Percentiles rank a stretch among this genome's conserved stretches.
These are phyloP conservation scores for Cranoglanis bouderius DNA, from an alignment of 2,113 vertebrate genomes.

Conservation along the genomic window DNA sequence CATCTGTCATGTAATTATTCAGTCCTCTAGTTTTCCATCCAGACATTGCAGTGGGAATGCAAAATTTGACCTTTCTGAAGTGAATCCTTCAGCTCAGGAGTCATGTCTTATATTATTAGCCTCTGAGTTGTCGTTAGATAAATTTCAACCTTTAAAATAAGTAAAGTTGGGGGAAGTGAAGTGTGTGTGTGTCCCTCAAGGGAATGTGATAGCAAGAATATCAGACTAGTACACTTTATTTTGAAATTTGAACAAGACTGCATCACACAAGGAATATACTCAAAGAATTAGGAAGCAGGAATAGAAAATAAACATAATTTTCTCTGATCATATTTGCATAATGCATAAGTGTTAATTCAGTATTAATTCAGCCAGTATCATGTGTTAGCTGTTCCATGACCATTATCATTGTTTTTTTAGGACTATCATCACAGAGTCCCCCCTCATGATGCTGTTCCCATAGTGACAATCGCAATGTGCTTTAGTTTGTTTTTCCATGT, in stretches of 20 bases:
- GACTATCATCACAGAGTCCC: neutral
- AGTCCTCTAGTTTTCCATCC: neutral
- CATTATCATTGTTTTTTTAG: neutral
- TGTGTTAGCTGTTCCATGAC: neutral
- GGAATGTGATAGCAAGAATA: neutral
- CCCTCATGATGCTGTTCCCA: neutral
- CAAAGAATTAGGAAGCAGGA: neutral
- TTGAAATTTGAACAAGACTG: neutral
- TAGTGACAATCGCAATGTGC: too few species aligned
- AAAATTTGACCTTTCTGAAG: conserved; percentile 57
- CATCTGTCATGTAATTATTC: conserved; percentile 48
- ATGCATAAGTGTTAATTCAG: neutral
- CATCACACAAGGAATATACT: neutral
- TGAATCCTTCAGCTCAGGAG: conserved; percentile 23
- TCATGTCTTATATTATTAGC: conserved; percentile 53
- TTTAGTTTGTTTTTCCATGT: neutral
- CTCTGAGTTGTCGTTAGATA: conserved; percentile 45
- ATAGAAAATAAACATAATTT: neutral
- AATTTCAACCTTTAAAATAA: conserved; percentile 46
- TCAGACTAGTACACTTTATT: neutral
- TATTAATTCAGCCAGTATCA: neutral
- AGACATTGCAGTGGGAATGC: conserved; percentile 43
- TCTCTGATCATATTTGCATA: neutral
- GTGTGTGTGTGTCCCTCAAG: neutral
- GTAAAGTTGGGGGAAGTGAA: conserved; percentile 7